These are phyloP conservation scores for Neolamprologus cancellatus DNA, from an alignment of 2,113 vertebrate species.

Conservation along the genomic window DNA sequence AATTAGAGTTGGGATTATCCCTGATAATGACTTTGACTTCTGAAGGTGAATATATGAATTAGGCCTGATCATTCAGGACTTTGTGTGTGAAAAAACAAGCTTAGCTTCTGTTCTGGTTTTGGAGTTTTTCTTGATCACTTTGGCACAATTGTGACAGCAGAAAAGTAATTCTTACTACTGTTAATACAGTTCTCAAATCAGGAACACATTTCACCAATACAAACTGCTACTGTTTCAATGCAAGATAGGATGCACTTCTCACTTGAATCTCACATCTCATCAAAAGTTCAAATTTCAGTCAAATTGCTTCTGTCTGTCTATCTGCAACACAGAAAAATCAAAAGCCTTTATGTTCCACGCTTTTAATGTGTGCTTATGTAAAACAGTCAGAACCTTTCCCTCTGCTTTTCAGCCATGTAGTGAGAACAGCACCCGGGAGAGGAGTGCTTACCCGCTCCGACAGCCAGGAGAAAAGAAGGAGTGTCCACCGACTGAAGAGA, in stretches of 20 bases:
- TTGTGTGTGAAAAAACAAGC: background rate
- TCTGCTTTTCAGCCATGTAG: slow-evolving; percentile 81
- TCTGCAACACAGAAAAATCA: background rate
- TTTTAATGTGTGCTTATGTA: background rate
- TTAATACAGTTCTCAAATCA: background rate
- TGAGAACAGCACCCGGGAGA: slow-evolving; percentile 73
- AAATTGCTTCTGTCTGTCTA: background rate
- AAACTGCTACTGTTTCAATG: background rate
- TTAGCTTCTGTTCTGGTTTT: background rate
- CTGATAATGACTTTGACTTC: background rate
- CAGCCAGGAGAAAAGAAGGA: slow-evolving; percentile 77
- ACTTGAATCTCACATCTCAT: background rate
- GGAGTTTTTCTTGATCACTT: background rate
- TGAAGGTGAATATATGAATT: background rate
- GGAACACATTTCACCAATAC: background rate
- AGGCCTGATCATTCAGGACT: background rate
- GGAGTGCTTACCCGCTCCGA: slow-evolving; percentile 76
- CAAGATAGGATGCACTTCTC: background rate
- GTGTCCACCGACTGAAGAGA: slow-evolving; percentile 77
- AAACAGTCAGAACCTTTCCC: background rate
- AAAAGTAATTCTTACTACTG: background rate
- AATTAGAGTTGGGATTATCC: background rate
- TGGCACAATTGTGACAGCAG: background rate
- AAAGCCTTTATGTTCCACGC: background rate
- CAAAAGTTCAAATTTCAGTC: background rate